Evolutionary conservation across 2,113 vertebrate genomes (phyloP), one percentile per base, ranked within the genome.

Genomic region (Patagioenas fasciata): DNA sequence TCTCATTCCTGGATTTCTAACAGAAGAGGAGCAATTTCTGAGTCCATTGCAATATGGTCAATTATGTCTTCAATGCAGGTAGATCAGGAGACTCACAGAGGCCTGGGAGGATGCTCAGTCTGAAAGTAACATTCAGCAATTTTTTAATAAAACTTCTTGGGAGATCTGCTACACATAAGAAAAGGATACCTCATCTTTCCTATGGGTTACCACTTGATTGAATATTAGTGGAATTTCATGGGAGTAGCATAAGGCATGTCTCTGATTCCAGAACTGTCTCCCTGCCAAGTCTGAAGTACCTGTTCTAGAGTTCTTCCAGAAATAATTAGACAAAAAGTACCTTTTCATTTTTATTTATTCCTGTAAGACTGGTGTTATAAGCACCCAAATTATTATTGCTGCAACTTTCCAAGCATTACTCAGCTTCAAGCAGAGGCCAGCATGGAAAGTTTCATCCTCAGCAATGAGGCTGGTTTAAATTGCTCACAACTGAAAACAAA

Each of bases 191-290:
- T 86, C 66, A 8, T 32, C 67, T 71, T 90, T 92, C 24, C 36
- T 62, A 34, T 50, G 14, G 23, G 15, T 67, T 67, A 78, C 31
- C 38, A 71, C 67, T 73, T 50, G 21, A 70, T 23, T 67, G 64
- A 81, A 81, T 81, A 32, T 67, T 84, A 92, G 53, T 23, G 44
- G 65, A 65, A 90, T 71, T 93, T 86, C 80, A 81, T 25, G 62
- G 24, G 6, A 85, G 38, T 29, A 89, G 48, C 65, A 51, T 47
- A 74, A 86, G 24, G 60, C 53, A 65, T 24, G 7, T 6, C 31
- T 83, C 18, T 48, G 34, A 67, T 48, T 38, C 72, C 83, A 91
- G 34, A 84, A 60, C 26, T 62, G 28, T 51, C 40, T 80, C 28
- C 42, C 51, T 89, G 77, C 5, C 72, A 81, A 74, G 81, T 64